These are phyloP conservation scores for Pelosia muscerda DNA, from an alignment of 2,888 invertebrate genomes.

Conservation along the genomic window DNA sequence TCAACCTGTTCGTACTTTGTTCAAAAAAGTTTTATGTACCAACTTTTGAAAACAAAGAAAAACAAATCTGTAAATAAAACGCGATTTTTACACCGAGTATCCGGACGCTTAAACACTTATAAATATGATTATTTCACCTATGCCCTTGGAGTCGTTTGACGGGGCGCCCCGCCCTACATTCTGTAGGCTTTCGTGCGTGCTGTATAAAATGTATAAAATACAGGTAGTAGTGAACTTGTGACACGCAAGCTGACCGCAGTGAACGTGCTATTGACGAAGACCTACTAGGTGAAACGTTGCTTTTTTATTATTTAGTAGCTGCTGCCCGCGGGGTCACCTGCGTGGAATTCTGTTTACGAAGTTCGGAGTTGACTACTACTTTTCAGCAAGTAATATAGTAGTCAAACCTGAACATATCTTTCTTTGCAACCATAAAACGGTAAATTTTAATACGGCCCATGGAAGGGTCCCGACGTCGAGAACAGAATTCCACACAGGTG, in stretches of 20 bases:
- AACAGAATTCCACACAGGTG: no score
- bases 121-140: conserved; percentile 62
- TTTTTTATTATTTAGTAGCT: conserved; percentile 7
- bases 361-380: no score
- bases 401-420: no score
- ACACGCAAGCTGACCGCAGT: conserved; percentile 60
- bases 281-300: conserved; percentile 55
- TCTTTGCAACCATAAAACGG: no score
- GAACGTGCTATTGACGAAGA: conserved; percentile 53
- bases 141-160: conserved; percentile 57
- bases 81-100: conserved; percentile 54
- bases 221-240: conserved; percentile 46
- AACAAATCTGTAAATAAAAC: conserved; percentile 37
- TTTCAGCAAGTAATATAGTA: no score
- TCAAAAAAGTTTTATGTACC: background rate
- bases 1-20: no score
- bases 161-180: conserved; percentile 58
- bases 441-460: no score
- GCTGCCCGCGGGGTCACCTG: no score
- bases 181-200: conserved; percentile 57
- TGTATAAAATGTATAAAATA: conserved; percentile 53
- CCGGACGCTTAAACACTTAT: conserved; percentile 52
- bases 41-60: background rate
- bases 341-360: background rate
- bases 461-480: no score